phyloP scores from a whole-genome alignment of 2,888 invertebrate species.

The Pseudolycoriella hygida region DNA sequence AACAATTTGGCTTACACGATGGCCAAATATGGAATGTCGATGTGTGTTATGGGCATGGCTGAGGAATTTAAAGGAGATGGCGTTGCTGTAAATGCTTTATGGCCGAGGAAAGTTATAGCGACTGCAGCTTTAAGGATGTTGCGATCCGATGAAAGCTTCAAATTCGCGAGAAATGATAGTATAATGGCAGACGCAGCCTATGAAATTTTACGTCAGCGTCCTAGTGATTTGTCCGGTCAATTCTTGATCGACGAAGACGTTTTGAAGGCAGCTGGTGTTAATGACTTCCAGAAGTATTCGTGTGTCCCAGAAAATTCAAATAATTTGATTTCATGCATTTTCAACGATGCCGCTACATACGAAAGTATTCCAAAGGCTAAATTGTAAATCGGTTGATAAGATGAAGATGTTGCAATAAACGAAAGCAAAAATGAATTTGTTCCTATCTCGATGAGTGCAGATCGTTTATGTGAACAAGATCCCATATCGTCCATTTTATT shows the following conservation, averaged over 20 bases:
- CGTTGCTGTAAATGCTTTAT: constrained; percentile 87
- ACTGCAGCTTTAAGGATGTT: constrained; percentile 90
- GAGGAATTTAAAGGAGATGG: constrained; percentile 69
- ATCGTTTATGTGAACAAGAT: too few relatives aligned
- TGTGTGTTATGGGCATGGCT: constrained; percentile 96
- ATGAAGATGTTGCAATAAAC: too few relatives aligned
- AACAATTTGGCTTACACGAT: constrained; percentile 92
- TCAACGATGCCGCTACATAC: constrained; percentile 37
- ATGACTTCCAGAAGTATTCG: constrained; percentile 70
- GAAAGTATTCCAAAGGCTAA: not conserved
- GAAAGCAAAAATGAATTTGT: too few relatives aligned
- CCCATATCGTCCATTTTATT: too few relatives aligned
- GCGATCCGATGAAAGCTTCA: constrained; percentile 33
- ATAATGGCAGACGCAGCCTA: constrained; percentile 29
- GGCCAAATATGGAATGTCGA: constrained; percentile 97
- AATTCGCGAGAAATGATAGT: constrained; percentile 25
- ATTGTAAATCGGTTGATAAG: too few relatives aligned
- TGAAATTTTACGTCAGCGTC: constrained; percentile 38
- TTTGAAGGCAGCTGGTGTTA: constrained; percentile 57
- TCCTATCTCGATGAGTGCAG: too few relatives aligned
- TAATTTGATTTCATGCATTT: constrained; percentile 72
- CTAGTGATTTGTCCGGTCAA: constrained; percentile 63
- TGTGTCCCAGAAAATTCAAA: constrained; percentile 51
- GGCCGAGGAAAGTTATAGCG: constrained; percentile 87
- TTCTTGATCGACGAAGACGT: constrained; percentile 89